A percentile compares a stretch with the other conserved stretches of the same genome.
Conservation (phyloP, 2,888 invertebrate genomes). For the Watsonalla binaria region DNA sequence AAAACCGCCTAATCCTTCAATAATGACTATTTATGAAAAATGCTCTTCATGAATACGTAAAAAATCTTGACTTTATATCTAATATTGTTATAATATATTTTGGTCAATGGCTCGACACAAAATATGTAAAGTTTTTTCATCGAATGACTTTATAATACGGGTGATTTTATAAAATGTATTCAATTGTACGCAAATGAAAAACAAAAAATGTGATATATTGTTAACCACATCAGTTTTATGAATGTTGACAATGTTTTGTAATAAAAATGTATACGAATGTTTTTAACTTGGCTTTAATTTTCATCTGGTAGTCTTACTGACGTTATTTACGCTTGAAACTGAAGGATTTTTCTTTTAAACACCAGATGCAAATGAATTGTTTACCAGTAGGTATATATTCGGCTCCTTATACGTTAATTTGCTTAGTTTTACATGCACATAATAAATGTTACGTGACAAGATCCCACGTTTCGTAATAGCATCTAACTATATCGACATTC, state of each 20-base stretch:
- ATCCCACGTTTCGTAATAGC: background rate
- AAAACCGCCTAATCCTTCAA: slow-evolving; percentile 12
- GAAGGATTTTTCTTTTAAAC: slow-evolving; percentile 11
- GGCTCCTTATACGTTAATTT: slow-evolving; percentile 1
- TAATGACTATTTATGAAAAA: background rate
- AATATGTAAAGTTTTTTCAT: background rate
- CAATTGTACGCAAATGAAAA: slow-evolving; percentile 8
- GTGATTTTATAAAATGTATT: slow-evolving; percentile 5
- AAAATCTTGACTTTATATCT: background rate
- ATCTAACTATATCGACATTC: background rate
- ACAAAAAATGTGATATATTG: slow-evolving; percentile 6
- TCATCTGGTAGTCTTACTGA: slow-evolving; percentile 3
- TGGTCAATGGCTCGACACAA: background rate
- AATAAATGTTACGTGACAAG: slow-evolving; percentile 1
- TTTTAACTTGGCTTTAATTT: background rate
- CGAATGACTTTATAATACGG: background rate
- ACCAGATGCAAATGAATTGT: slow-evolving; percentile 7
- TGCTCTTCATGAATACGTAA: no score
- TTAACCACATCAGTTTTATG: background rate
- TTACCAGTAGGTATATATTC: slow-evolving; percentile 1
- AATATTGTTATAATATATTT: no score
- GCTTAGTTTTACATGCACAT: background rate
- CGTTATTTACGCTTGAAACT: background rate
- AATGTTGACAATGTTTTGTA: background rate
- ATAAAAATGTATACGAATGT: background rate